Percentiles rank a stretch among this genome's conserved stretches.
These are phyloP conservation scores for Gastracanthus pulcherrimus DNA, from an alignment of 2,888 invertebrate species.

Conservation along the genomic window DNA sequence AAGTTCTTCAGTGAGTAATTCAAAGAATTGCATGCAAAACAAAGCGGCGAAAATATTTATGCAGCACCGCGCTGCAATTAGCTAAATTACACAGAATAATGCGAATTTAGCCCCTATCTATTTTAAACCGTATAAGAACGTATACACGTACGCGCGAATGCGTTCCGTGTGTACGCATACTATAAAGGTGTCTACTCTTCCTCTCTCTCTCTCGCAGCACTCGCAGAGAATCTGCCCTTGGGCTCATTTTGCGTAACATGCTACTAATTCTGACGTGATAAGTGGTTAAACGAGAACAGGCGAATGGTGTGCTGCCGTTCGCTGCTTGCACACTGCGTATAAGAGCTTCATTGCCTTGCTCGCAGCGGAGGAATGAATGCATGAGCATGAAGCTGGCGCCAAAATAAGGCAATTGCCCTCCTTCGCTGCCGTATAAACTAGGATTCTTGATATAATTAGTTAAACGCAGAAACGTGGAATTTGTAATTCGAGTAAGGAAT, in stretches of 20 bases:
- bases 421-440: neutral
- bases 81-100: conserved; percentile 51
- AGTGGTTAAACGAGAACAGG: conserved; percentile 70
- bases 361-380: conserved; percentile 41
- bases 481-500: too few species aligned
- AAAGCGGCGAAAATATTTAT: neutral
- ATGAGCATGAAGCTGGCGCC: neutral
- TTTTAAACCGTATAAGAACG: neutral
- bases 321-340: conserved; percentile 23
- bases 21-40: too few species aligned
- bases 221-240: conserved; percentile 67
- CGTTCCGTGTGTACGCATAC: neutral
- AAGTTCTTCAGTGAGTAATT: too few species aligned
- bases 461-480: neutral
- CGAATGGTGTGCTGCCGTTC: conserved; percentile 31
- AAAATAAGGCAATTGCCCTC: conserved; percentile 41
- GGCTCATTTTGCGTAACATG: conserved; percentile 66
- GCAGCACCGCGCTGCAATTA: conserved; percentile 7
- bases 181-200: conserved; percentile 7
- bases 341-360: conserved; percentile 14
- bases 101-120: conserved; percentile 18
- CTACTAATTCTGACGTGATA: conserved; percentile 70
- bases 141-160: neutral
- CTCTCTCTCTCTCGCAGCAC: conserved; percentile 15
- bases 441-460: neutral